These are phyloP conservation scores for Falco biarmicus DNA, from an alignment of 2,797 vertebrate genomes.

Conservation along the genomic window DNA sequence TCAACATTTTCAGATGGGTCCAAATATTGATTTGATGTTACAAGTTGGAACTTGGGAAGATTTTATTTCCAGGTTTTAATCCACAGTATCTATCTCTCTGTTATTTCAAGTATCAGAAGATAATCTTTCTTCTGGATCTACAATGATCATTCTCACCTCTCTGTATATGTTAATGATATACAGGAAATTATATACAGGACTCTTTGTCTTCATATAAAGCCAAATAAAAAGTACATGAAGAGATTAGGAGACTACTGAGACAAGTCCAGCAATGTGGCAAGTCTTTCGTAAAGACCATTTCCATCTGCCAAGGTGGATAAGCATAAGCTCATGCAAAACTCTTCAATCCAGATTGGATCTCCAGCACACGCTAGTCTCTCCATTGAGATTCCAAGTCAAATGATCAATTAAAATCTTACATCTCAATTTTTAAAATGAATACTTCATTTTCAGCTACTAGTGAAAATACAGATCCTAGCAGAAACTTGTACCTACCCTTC, in stretches of 20 bases:
- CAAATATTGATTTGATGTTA: not conserved
- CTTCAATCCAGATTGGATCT: not conserved
- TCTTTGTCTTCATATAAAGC: not conserved
- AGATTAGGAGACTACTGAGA: not conserved
- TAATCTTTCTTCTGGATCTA: not conserved
- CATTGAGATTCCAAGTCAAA: not conserved
- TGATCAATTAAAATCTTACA: not conserved
- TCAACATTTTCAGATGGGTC: not conserved
- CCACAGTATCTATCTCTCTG: not conserved
- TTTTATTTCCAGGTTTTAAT: not conserved
- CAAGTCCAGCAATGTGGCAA: not conserved
- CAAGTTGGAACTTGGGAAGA: not conserved
- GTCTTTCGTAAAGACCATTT: not conserved
- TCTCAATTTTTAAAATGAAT: not conserved
- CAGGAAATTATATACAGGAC: not conserved
- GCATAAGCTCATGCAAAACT: not conserved
- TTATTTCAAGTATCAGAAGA: not conserved
- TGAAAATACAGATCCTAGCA: not conserved
- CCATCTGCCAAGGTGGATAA: not conserved
- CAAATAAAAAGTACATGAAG: not conserved
- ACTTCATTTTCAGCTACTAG: not conserved
- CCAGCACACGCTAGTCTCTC: not conserved
- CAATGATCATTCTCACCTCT: not conserved
- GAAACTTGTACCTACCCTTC: not conserved
- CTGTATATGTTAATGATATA: not conserved